These are phyloP conservation scores for Trissolcus basalis DNA, from an alignment of 1,140 invertebrate species.

Conservation along the genomic window DNA sequence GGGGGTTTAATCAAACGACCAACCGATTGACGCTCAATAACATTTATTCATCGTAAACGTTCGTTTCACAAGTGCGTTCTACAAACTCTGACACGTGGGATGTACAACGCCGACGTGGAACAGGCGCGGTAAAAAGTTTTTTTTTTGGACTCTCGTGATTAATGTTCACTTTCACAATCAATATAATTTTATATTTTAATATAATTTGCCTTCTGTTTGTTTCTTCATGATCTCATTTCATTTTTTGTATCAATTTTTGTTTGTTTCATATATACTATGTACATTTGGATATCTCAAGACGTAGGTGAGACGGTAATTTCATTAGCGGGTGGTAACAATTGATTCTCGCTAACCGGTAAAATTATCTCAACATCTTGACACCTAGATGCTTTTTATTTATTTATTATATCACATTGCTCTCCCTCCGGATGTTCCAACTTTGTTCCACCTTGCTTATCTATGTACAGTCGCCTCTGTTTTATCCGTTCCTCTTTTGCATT, in stretches of 20 bases:
- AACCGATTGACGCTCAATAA: constrained; percentile 60
- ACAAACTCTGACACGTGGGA: constrained; percentile 67
- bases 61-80: constrained; percentile 66
- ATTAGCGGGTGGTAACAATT: constrained; percentile 67
- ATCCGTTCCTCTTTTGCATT: neutral
- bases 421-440: constrained; percentile 54
- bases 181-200: constrained; percentile 64
- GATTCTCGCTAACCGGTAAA: constrained; percentile 63
- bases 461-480: constrained; percentile 31
- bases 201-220: constrained; percentile 46
- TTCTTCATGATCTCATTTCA: constrained; percentile 52
- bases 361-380: constrained; percentile 67
- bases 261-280: constrained; percentile 68
- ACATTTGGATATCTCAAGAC: constrained; percentile 71
- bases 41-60: constrained; percentile 63
- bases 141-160: constrained; percentile 58
- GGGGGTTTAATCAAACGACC: constrained; percentile 2
- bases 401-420: constrained; percentile 76
- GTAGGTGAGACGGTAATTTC: constrained; percentile 68
- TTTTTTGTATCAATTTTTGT: neutral
- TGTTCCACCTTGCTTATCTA: constrained; percentile 47
- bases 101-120: constrained; percentile 62
- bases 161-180: constrained; percentile 62
- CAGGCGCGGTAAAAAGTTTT: constrained; percentile 63
- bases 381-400: constrained; percentile 71